These are phyloP conservation scores for Bruchidius siliquastri DNA, from an alignment of 2,888 invertebrate species.

Conservation along the genomic window DNA sequence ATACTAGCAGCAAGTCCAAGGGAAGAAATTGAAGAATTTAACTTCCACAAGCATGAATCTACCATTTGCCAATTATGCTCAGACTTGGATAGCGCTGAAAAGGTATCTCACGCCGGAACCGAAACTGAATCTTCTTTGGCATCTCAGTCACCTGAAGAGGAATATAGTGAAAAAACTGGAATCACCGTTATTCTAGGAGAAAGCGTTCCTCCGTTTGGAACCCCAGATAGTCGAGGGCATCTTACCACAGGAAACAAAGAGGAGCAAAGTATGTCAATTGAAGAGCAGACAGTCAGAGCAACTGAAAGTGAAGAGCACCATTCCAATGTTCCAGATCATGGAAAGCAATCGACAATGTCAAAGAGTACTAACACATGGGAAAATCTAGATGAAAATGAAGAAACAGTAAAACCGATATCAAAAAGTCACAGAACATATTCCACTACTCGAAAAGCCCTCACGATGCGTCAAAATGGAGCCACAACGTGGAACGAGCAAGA, in stretches of 20 bases:
- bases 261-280: not conserved
- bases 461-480: too few species aligned
- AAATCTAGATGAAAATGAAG: not conserved
- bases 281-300: not conserved
- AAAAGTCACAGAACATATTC: not conserved
- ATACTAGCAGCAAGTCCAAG: not conserved
- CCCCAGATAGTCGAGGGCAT: not conserved
- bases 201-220: not conserved
- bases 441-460: not conserved
- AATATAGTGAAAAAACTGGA: not conserved
- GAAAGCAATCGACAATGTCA: not conserved
- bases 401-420: not conserved
- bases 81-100: not conserved
- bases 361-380: not conserved
- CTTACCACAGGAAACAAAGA: not conserved
- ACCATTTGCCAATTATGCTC: not conserved
- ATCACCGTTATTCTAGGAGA: not conserved
- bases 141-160: not conserved
- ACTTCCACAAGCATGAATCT: not conserved
- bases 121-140: not conserved
- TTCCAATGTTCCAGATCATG: not conserved
- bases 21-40: not conserved
- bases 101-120: not conserved
- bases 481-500: not conserved
- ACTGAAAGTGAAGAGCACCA: not conserved